phyloP scores from a whole-genome alignment of 2,797 vertebrate genomes.

The Schizopygopsis malacanthus region DNA sequence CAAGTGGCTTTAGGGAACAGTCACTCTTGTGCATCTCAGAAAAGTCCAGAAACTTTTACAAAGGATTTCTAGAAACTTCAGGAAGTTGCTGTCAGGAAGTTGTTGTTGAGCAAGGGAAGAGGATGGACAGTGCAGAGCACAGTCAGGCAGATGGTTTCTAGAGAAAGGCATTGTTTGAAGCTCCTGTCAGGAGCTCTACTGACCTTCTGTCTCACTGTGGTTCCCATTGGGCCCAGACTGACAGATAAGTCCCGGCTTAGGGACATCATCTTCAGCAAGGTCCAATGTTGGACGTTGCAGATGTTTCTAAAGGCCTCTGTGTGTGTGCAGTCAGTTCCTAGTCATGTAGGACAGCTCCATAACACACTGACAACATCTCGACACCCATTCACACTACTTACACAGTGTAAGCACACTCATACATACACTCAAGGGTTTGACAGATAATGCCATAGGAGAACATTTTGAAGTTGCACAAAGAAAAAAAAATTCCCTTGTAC shows the following conservation, averaged over 20 bases:
- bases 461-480: conserved; percentile 53
- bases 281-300: conserved; percentile 16
- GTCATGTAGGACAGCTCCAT: conserved; percentile 18
- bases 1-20: background rate
- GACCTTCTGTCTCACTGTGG: conserved; percentile 42
- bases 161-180: conserved; percentile 37
- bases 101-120: conserved; percentile 11
- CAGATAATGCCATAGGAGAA: conserved; percentile 58
- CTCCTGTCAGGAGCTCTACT: conserved; percentile 36
- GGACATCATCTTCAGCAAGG: conserved; percentile 22
- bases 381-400: conserved; percentile 19
- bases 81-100: conserved; percentile 35
- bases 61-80: conserved; percentile 14
- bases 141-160: conserved; percentile 23
- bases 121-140: conserved; percentile 20
- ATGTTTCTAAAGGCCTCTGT: conserved; percentile 32
- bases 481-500: background rate
- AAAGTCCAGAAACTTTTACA: conserved; percentile 44
- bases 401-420: background rate
- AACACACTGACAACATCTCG: conserved; percentile 28
- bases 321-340: conserved; percentile 19
- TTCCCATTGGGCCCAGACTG: conserved; percentile 37
- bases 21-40: conserved; percentile 32
- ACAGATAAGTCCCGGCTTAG: conserved; percentile 27
- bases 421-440: conserved; percentile 56